Evolutionary conservation across 92 coral and sea anemone genomes (phyloP), one percentile per base, ranked within the genome.

Genomic region (Paragorgia papillata): DNA sequence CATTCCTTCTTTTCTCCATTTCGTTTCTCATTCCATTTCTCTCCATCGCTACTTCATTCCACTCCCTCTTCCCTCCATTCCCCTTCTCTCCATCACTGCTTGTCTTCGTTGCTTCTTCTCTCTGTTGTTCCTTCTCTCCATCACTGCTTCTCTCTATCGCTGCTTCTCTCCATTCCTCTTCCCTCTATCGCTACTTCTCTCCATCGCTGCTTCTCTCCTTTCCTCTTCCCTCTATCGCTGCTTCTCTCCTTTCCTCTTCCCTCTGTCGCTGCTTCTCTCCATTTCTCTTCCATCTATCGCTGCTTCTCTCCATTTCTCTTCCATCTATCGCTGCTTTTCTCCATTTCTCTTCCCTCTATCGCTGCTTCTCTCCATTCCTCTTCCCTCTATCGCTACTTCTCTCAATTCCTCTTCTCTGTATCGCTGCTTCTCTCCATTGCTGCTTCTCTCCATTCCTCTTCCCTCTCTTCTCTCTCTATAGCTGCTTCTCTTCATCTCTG

Each of bases 131-230:
- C 7, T 26, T 31, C 28, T 2, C 62, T 25, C 34, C 27, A 17
- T 53, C 49, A 48, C 53, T 19, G 40, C 21, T 37, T 22, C 26
- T 57, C 27, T 26, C 34, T 32, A n/a, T n/a, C n/a, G n/a, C n/a
- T 70, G 48, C 41, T 70, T 48, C 22, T 39, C 69, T 1, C 17
- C 30, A 28, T 57, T 24, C 22, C 29, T 57, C 32, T 15, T 55
- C 7, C 37, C 13, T 19, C 56, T 49, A 70, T n/a, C n/a, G n/a
- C n/a, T n/a, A n/a, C n/a, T n/a, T 28, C 58, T 14, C 40, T 37
- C 43, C 66, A 44, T 48, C 76, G n/a, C 27, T 31, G 55, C 20
- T 9, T 35, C 30, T 20, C 74, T n/a, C 12, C 79, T 54, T 68
- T 30, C 54, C 37, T 20, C 33, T 4, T 66, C 34, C 3, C 37